These are phyloP conservation scores for Hermetia illucens DNA, from an alignment of 1,140 invertebrate species.

Conservation along the genomic window DNA sequence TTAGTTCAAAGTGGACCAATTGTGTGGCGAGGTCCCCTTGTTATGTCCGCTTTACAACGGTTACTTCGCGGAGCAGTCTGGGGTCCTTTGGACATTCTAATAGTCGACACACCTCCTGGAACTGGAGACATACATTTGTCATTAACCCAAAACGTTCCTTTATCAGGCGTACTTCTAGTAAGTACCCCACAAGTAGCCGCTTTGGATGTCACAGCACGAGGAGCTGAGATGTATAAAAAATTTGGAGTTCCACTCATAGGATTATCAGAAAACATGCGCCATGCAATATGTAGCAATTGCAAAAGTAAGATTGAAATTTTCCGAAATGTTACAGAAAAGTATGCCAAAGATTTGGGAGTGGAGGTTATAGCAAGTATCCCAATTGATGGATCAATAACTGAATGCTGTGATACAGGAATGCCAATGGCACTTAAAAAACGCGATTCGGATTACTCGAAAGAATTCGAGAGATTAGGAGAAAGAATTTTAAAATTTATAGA, in stretches of 20 bases:
- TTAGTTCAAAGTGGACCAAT: constrained; percentile 64
- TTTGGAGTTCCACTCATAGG: constrained; percentile 66
- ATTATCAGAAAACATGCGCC: constrained; percentile 75
- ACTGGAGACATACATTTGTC: constrained; percentile 85
- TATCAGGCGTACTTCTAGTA: constrained; percentile 63
- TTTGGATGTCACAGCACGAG: constrained; percentile 63
- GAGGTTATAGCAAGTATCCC: constrained; percentile 59
- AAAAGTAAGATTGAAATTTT: constrained; percentile 44
- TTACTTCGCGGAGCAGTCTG: constrained; percentile 70
- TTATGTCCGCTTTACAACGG: constrained; percentile 84
- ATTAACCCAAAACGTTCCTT: constrained; percentile 71
- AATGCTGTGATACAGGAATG: constrained; percentile 57
- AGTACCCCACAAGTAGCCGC: constrained; percentile 76
- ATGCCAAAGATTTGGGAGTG: constrained; percentile 38
- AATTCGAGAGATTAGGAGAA: constrained; percentile 13
- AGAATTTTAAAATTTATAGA: constrained; percentile 7
- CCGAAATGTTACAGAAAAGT: constrained; percentile 36
- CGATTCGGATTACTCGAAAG: constrained; percentile 26
- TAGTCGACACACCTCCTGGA: constrained; percentile 83
- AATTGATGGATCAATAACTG: constrained; percentile 50
- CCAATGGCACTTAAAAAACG: constrained; percentile 61
- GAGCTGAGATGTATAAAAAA: constrained; percentile 67
- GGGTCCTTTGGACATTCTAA: constrained; percentile 63
- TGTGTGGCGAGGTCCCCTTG: constrained; percentile 84
- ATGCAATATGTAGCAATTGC: constrained; percentile 57